phyloP scores from a whole-genome alignment of 2,888 invertebrate species.

The Heteropelma amictum region DNA sequence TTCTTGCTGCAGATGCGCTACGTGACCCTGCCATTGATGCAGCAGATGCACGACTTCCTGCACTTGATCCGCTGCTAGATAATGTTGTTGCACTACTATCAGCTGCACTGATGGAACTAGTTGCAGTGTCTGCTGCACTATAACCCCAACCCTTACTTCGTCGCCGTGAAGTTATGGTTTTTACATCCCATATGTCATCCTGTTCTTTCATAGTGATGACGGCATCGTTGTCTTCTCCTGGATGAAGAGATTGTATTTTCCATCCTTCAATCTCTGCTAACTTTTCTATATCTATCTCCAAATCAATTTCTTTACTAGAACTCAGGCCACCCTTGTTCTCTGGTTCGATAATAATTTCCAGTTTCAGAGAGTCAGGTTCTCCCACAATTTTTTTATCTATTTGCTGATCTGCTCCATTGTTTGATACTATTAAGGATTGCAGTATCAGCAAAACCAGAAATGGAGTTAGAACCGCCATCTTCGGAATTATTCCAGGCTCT shows the following conservation, averaged over 20 bases:
- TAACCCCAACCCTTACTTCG: background rate
- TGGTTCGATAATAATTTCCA: conserved; percentile 28
- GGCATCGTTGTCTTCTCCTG: conserved; percentile 16
- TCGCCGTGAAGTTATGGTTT: conserved; percentile 2
- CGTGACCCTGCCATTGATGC: too few species aligned
- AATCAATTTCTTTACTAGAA: conserved; percentile 7
- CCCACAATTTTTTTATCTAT: background rate
- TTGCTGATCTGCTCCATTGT: background rate
- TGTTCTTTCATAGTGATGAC: conserved; percentile 34
- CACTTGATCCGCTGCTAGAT: background rate
- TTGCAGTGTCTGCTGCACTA: background rate
- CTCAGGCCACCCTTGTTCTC: background rate
- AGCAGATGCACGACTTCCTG: background rate
- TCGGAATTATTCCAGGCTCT: conserved; percentile 28
- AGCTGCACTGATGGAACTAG: background rate
- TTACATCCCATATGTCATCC: conserved; percentile 30
- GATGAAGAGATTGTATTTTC: conserved; percentile 10
- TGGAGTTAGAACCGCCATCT: conserved; percentile 41
- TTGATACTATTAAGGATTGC: conserved; percentile 1
- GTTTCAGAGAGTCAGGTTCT: background rate
- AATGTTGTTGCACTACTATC: background rate
- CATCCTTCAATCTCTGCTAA: conserved; percentile 42
- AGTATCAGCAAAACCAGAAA: conserved; percentile 32
- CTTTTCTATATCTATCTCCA: conserved; percentile 31
- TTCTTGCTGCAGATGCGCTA: background rate